A percentile compares a stretch with the other conserved stretches of the same genome.
Evolutionary conservation across 2,113 vertebrate genomes (phyloP).

Genomic region (Malurus elegans): DNA sequence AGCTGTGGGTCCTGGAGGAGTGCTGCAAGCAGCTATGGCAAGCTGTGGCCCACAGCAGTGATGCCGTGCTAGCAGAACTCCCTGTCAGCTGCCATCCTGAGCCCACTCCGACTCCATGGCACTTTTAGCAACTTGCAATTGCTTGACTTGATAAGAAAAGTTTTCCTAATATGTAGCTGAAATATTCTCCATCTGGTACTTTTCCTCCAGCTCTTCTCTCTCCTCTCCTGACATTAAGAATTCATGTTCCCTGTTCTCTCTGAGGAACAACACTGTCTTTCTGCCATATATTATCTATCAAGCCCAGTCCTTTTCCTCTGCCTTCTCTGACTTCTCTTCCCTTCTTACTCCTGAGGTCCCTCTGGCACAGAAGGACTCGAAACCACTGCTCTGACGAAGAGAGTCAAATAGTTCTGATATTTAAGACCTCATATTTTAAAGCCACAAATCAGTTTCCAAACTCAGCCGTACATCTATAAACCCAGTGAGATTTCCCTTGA

Average conservation of each 20-base stretch:
- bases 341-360: neutral
- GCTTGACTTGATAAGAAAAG: neutral
- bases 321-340: neutral
- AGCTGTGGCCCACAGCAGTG: neutral
- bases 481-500: neutral
- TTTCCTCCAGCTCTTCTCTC: neutral
- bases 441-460: neutral
- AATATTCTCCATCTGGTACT: neutral
- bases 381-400: neutral
- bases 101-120: accelerated
- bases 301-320: neutral
- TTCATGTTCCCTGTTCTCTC: neutral
- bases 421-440: neutral
- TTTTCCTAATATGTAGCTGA: neutral
- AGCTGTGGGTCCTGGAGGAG: neutral
- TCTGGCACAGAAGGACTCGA: neutral
- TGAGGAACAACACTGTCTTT: neutral
- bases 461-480: neutral
- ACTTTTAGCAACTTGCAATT: neutral
- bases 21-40: neutral
- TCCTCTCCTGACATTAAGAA: neutral
- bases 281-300: neutral
- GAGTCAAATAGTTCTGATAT: neutral
- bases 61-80: neutral
- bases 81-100: neutral